These are phyloP conservation scores for Agonopterix alstromeriana DNA, from an alignment of 2,888 invertebrate species.

Conservation along the genomic window DNA sequence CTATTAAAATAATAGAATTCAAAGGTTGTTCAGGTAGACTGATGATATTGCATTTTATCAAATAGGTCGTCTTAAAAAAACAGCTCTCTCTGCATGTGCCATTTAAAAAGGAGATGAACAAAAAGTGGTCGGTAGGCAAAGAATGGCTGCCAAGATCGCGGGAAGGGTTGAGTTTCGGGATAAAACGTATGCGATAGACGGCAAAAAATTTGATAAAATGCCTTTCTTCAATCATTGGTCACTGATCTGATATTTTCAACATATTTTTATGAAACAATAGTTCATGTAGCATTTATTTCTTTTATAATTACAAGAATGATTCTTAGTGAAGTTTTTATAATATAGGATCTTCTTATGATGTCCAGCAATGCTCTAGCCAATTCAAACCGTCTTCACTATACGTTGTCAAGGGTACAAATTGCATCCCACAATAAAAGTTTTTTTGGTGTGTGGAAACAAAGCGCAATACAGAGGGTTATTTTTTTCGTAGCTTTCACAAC, in stretches of 20 bases:
- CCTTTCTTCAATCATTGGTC: too few relatives aligned
- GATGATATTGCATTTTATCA: slow-evolving; percentile 72
- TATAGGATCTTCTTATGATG: neutral
- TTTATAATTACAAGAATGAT: neutral
- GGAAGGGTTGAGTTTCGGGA: slow-evolving; percentile 56
- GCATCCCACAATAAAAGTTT: slow-evolving; percentile 69
- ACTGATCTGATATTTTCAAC: too few relatives aligned
- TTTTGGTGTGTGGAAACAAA: slow-evolving; percentile 62
- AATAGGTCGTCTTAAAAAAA: slow-evolving; percentile 53
- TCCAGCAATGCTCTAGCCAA: slow-evolving; percentile 21
- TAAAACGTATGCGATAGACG: slow-evolving; percentile 47
- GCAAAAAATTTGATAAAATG: slow-evolving; percentile 56
- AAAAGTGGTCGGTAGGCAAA: slow-evolving; percentile 63
- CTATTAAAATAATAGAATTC: slow-evolving; percentile 59
- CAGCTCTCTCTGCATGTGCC: slow-evolving; percentile 69
- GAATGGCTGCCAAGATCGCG: slow-evolving; percentile 60
- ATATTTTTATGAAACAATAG: neutral
- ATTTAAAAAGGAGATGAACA: slow-evolving; percentile 66
- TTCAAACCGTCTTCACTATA: slow-evolving; percentile 25
- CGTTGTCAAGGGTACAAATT: slow-evolving; percentile 60
- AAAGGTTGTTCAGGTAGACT: slow-evolving; percentile 60
- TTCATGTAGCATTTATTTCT: neutral
- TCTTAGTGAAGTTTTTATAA: neutral
- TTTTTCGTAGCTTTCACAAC: slow-evolving; percentile 71
- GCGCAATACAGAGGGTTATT: slow-evolving; percentile 58